Evolutionary conservation across 1,140 invertebrate species (phyloP).

Genomic region (Diploscapter pachys): DNA sequence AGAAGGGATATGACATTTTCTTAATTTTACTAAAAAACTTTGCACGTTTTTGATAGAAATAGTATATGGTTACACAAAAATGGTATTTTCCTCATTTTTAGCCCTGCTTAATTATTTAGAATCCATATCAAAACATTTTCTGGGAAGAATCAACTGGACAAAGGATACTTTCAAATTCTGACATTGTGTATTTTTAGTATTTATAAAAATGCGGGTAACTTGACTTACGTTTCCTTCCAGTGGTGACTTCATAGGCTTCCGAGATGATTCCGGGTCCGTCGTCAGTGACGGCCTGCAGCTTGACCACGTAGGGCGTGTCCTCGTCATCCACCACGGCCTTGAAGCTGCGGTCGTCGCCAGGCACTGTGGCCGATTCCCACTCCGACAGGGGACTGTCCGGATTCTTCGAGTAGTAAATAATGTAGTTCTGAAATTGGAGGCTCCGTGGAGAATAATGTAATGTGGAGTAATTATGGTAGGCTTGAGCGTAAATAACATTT

Average conservation of each 20-base stretch:
- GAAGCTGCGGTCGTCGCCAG: constrained; percentile 31
- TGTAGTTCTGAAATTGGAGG: constrained; percentile 44
- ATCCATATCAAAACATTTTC: background rate
- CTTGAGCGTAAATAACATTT: background rate
- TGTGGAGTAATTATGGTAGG: background rate
- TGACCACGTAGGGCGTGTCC: constrained; percentile 52
- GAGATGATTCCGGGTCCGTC: constrained; percentile 59
- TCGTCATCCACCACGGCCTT: constrained; percentile 51
- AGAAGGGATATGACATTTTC: background rate
- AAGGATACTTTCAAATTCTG: constrained; percentile 4
- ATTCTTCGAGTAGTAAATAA: constrained; percentile 57
- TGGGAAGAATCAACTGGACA: background rate
- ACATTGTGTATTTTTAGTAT: constrained; percentile 5
- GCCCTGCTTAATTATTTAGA: too few species aligned
- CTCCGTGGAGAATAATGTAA: background rate
- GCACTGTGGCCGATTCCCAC: constrained; percentile 37
- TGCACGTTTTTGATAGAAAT: constrained; percentile 8
- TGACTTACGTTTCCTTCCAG: constrained; percentile 53
- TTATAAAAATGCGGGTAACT: background rate
- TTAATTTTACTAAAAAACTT: constrained; percentile 3
- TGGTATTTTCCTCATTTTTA: too few species aligned
- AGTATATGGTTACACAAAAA: too few species aligned
- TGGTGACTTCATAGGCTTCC: constrained; percentile 56
- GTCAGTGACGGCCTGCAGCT: constrained; percentile 50
- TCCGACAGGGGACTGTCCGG: constrained; percentile 46